phyloP scores from a whole-genome alignment of 2,113 vertebrate genomes.

The Alethe castanea region DNA sequence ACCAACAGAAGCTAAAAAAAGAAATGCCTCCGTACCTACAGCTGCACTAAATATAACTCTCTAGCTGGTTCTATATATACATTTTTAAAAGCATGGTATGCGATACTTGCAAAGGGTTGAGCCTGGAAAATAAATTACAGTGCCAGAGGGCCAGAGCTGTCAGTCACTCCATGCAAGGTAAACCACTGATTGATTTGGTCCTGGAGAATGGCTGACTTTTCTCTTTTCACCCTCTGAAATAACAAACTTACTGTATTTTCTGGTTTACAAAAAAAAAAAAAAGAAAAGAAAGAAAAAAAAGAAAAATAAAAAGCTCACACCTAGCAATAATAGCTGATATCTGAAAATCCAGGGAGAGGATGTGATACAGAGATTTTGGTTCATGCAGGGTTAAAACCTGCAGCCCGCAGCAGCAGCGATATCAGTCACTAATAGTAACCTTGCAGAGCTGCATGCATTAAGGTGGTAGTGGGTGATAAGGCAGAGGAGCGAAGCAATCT shows the following conservation, averaged over 20 bases:
- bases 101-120: conserved; percentile 3
- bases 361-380: neutral
- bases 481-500: conserved; percentile 38
- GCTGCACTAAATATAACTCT: conserved; percentile 5
- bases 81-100: conserved; percentile 22
- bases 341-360: neutral
- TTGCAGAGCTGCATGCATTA: conserved; percentile 38
- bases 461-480: conserved; percentile 59
- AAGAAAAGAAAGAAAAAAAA: neutral
- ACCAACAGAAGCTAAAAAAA: conserved; percentile 23
- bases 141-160: conserved; percentile 14
- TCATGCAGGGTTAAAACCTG: conserved; percentile 1
- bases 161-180: neutral
- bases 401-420: neutral
- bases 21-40: neutral
- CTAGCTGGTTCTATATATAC: neutral
- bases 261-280: neutral
- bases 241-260: neutral
- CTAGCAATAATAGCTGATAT: neutral
- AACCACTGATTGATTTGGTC: conserved; percentile 6
- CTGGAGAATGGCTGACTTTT: conserved; percentile 1
- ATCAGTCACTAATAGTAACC: conserved; percentile 62
- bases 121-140: conserved; percentile 38
- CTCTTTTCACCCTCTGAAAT: neutral
- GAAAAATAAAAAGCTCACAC: neutral